phyloP scores from a whole-genome alignment of 2,113 vertebrate species.

The Istiophorus platypterus region DNA sequence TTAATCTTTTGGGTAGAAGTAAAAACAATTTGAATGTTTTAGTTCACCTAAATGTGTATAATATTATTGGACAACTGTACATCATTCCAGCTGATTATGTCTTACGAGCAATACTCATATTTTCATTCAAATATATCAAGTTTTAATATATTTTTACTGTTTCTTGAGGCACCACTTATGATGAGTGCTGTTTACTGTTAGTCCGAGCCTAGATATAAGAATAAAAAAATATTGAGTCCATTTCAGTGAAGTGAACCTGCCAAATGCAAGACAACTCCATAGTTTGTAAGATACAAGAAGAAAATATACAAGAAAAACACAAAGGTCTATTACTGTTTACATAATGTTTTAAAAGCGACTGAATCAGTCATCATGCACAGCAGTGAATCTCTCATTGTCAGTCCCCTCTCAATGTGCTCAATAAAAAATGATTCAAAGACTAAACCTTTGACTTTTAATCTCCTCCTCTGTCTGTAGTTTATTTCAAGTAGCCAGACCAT shows the following conservation, averaged over 20 bases:
- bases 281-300: slow-evolving; percentile 11
- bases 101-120: too few relatives aligned
- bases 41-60: not conserved
- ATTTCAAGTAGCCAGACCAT: slow-evolving; percentile 21
- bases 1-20: not conserved
- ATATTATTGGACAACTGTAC: not conserved
- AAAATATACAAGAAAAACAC: slow-evolving; percentile 13
- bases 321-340: slow-evolving; percentile 25
- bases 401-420: not conserved
- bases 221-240: slow-evolving; percentile 15
- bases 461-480: slow-evolving; percentile 1
- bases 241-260: slow-evolving; percentile 34
- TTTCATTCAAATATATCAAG: not conserved
- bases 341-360: not conserved
- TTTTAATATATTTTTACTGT: not conserved
- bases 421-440: slow-evolving; percentile 3
- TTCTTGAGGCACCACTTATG: not conserved
- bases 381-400: not conserved
- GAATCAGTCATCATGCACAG: not conserved
- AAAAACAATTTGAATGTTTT: not conserved
- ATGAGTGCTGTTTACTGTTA: not conserved
- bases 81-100: not conserved
- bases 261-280: slow-evolving; percentile 15
- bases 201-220: slow-evolving; percentile 14
- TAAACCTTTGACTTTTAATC: slow-evolving; percentile 37